Base-by-base conservation (phyloP, 2,113 vertebrate species). In the Pristiophorus japonicus region DNA sequence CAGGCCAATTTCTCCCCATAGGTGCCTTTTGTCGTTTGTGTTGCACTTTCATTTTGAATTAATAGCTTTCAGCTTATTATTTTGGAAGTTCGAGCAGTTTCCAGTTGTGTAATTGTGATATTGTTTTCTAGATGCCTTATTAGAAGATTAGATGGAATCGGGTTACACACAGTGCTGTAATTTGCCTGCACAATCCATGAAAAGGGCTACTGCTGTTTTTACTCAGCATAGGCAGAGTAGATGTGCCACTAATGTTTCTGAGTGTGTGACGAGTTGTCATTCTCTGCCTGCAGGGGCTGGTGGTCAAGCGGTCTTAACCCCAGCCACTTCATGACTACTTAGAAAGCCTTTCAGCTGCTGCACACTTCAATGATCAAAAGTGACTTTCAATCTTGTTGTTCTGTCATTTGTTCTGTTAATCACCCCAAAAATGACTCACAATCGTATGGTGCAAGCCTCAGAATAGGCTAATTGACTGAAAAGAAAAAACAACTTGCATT, bases 351-450 rank as follows among this genome's bases (percentile, higher is more conserved):
- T 65, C 90, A 92, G 90, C 90, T 92, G 55, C 90, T 63, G 30
- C n/a, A 65, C n/a, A 62, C n/a, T 92, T 55, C 47, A 62, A 20
- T 92, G 51, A 63, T 91, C 59, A 63, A 59, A 91, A 91, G 51
- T 63, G 34, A 55, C 16, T 42, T n/a, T 42, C 18, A 65, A 22
- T 20, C 38, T 63, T 63, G 65, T 93, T 66, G 14, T 65, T 93
- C 62, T 63, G n/a, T 93, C 66, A 65, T 93, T 93, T 66, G 14
- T 65, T 93, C 62, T 63, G n/a, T 93, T 93, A 65, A 66, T 93
- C n/a, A 42, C 12, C n/a, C 16, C 14, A 84, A 84, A 47, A 55
- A 51, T 1, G 30, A 55, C 30, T 88, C 11, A 27, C 51, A 59
- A 88, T 88, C 47, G 7, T 14, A 55, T 55, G 27, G 27, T 47